A percentile compares a stretch with the other conserved stretches of the same genome.
phyloP scores from a whole-genome alignment of 2,797 vertebrate species.

The Petrocephalus sullivani region DNA sequence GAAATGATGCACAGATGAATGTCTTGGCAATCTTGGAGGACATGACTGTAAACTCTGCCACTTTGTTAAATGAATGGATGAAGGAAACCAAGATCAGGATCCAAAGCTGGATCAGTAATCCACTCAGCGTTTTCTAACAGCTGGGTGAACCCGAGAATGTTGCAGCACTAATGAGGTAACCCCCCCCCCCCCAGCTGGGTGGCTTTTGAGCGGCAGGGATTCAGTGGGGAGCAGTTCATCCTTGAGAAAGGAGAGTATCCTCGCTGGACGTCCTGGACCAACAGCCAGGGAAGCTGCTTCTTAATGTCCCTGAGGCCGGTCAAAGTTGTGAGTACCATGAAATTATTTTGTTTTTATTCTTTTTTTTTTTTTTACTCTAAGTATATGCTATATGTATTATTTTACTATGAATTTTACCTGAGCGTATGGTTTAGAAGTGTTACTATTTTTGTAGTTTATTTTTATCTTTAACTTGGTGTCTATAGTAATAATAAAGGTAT shows the following conservation, averaged over 20 bases:
- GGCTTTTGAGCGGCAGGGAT: constrained; percentile 62
- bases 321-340: constrained; percentile 47
- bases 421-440: too few species aligned
- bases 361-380: too few species aligned
- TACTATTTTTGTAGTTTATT: too few species aligned
- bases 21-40: not conserved
- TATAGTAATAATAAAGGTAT: too few species aligned
- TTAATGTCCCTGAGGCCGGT: constrained; percentile 79
- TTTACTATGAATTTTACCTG: too few species aligned
- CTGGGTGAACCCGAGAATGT: not conserved
- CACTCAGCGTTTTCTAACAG: not conserved
- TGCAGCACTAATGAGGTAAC: not conserved
- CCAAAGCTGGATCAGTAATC: not conserved
- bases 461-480: too few species aligned
- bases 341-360: too few species aligned
- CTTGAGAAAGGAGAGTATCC: constrained; percentile 89
- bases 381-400: too few species aligned
- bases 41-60: not conserved
- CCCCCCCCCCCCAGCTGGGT: constrained; percentile 57
- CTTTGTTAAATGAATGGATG: not conserved
- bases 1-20: not conserved
- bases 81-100: not conserved
- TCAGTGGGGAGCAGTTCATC: constrained; percentile 77
- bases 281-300: constrained; percentile 76
- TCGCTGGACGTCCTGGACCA: constrained; percentile 87